These are phyloP conservation scores for Pachycephala philippinensis DNA, from an alignment of 2,113 vertebrate genomes.

Conservation along the genomic window DNA sequence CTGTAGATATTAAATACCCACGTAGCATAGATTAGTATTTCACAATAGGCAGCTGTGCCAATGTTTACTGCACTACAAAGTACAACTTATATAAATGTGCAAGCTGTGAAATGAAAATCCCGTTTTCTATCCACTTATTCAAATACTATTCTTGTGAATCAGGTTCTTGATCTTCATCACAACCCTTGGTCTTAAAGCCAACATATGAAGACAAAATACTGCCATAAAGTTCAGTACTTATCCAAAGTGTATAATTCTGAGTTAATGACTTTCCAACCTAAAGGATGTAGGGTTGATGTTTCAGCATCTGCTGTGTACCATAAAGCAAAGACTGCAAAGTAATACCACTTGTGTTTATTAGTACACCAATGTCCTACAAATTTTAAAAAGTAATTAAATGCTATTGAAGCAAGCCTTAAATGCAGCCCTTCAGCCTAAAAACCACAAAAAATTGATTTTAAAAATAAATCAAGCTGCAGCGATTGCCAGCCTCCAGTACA, in stretches of 20 bases:
- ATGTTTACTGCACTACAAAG: slow-evolving; percentile 59
- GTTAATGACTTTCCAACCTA: slow-evolving; percentile 75
- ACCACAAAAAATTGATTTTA: slow-evolving; percentile 49
- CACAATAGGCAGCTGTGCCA: slow-evolving; percentile 59
- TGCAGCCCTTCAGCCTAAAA: slow-evolving; percentile 56
- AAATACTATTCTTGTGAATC: slow-evolving; percentile 29
- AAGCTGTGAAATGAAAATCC: slow-evolving; percentile 60
- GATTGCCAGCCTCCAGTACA: slow-evolving; percentile 19
- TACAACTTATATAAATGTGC: slow-evolving; percentile 59
- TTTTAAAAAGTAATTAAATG: slow-evolving; percentile 57
- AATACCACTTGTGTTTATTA: slow-evolving; percentile 63
- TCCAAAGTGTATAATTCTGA: slow-evolving; percentile 78
- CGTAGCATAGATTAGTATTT: slow-evolving; percentile 53
- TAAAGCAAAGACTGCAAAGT: slow-evolving; percentile 59
- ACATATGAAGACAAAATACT: slow-evolving; percentile 51
- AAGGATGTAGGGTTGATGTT: slow-evolving; percentile 73
- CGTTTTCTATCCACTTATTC: slow-evolving; percentile 30
- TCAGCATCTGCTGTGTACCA: slow-evolving; percentile 76
- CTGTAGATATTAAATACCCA: slow-evolving; percentile 69
- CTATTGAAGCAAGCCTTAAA: slow-evolving; percentile 65
- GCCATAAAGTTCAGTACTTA: slow-evolving; percentile 66
- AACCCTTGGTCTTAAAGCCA: slow-evolving; percentile 51
- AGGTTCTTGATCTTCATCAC: slow-evolving; percentile 40
- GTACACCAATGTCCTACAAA: slow-evolving; percentile 59
- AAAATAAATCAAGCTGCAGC: slow-evolving; percentile 58